Percentiles rank a stretch among this genome's conserved stretches.
phyloP scores from a whole-genome alignment of 2,113 vertebrate genomes.

The Centropus bengalensis region DNA sequence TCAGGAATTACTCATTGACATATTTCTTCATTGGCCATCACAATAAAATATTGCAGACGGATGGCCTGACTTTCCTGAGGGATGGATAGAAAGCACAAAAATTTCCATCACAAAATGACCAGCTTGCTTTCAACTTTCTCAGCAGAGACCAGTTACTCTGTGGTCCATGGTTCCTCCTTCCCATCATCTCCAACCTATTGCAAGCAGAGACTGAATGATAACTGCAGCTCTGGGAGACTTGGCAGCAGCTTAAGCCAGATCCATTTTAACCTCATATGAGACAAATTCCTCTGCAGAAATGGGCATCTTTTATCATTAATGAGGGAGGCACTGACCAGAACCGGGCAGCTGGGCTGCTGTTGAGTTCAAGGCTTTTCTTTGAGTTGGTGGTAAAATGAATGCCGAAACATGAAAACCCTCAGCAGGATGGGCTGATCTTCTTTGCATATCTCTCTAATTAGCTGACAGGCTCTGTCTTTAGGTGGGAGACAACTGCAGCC shows the following conservation, averaged over 20 bases:
- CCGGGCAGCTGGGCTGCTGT: not conserved
- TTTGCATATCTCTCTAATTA: not conserved
- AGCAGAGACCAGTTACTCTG: not conserved
- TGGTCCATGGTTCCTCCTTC: not conserved
- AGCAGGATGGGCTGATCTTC: not conserved
- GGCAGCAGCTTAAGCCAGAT: not conserved
- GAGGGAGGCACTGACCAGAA: not conserved
- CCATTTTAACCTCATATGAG: not conserved
- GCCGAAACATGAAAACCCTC: not conserved
- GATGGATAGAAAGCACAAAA: not conserved
- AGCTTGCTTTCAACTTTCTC: not conserved
- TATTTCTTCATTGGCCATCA: not conserved
- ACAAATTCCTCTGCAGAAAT: not conserved
- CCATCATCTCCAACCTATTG: not conserved
- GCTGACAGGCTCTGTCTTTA: not conserved
- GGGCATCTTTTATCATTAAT: not conserved
- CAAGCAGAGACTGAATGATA: not conserved
- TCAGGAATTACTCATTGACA: slow-evolving; percentile 11
- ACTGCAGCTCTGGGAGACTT: not conserved
- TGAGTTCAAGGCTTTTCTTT: not conserved
- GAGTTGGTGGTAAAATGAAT: not conserved
- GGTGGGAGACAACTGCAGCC: not conserved
- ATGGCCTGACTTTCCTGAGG: not conserved
- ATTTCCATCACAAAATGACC: not conserved
- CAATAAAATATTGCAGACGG: not conserved